Conservation (phyloP, 2,797 vertebrate genomes). For the Diceros bicornis region DNA sequence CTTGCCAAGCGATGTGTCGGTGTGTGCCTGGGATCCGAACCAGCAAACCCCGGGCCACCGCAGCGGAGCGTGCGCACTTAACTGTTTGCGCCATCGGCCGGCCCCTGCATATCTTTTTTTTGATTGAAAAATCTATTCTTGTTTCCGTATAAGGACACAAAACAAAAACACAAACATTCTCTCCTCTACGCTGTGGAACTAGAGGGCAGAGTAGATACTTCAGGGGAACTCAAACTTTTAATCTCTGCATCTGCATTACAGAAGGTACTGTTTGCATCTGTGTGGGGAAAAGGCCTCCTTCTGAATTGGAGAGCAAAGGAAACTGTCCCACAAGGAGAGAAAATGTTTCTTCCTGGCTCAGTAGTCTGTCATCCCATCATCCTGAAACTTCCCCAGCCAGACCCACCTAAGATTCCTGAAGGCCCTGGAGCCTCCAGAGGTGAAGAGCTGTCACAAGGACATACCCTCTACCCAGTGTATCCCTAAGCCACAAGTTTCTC, state of each 20-base stretch:
- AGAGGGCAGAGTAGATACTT: not conserved
- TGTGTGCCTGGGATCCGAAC: too few species aligned
- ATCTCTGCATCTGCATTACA: not conserved
- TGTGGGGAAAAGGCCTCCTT: not conserved
- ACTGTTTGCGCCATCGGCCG: too few species aligned
- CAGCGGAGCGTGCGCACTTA: too few species aligned
- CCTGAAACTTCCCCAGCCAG: constrained; percentile 8
- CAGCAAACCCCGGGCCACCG: too few species aligned
- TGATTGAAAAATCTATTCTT: not conserved
- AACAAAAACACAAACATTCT: not conserved
- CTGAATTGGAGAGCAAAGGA: not conserved
- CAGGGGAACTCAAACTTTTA: not conserved
- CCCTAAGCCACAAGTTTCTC: constrained; percentile 25
- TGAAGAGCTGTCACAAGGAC: constrained; percentile 13
- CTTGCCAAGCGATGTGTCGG: too few species aligned
- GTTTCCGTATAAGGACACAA: not conserved
- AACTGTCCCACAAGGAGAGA: not conserved
- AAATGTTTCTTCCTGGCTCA: not conserved
- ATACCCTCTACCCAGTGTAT: not conserved
- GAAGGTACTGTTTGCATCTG: not conserved
- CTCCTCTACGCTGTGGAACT: not conserved
- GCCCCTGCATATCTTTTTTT: not conserved
- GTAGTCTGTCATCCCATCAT: not conserved
- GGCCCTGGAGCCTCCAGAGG: not conserved
- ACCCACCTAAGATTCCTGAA: constrained; percentile 42